Evolutionary conservation across 2,888 invertebrate species (phyloP).

Genomic region (Axea sp.): DNA sequence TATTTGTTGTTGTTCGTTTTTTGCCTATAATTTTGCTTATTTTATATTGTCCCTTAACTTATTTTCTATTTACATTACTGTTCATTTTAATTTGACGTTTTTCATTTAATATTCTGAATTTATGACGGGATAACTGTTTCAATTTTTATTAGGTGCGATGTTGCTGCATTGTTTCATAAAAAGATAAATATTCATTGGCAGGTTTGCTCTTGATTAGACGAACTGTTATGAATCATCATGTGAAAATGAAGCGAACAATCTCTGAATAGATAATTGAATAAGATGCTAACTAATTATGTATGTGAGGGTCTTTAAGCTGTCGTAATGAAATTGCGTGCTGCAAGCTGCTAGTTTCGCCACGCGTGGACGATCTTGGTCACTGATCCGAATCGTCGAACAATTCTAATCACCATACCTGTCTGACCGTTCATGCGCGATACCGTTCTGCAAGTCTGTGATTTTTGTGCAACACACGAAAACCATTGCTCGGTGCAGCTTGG

Average conservation of each 20-base stretch:
- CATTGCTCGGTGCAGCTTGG: slow-evolving; percentile 3
- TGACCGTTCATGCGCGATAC: slow-evolving; percentile 63
- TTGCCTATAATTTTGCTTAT: too few relatives aligned
- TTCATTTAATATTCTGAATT: too few relatives aligned
- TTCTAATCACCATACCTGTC: slow-evolving; percentile 64
- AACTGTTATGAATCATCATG: slow-evolving; percentile 52
- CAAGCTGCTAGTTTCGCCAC: slow-evolving; percentile 70
- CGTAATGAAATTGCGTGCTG: slow-evolving; percentile 71
- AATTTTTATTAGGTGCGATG: slow-evolving; percentile 51
- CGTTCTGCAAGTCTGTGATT: slow-evolving; percentile 58
- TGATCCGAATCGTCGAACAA: slow-evolving; percentile 72
- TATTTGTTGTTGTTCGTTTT: too few relatives aligned
- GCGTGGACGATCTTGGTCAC: slow-evolving; percentile 72
- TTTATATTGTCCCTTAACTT: too few relatives aligned
- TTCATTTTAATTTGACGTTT: too few relatives aligned
- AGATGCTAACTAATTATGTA: slow-evolving; percentile 55
- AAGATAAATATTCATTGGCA: slow-evolving; percentile 49
- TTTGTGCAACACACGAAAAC: slow-evolving; percentile 41
- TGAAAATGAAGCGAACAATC: slow-evolving; percentile 53
- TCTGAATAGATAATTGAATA: slow-evolving; percentile 51
- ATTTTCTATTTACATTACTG: too few relatives aligned
- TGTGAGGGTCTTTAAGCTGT: slow-evolving; percentile 63
- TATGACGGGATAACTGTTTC: slow-evolving; percentile 22
- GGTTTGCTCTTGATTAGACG: slow-evolving; percentile 24
- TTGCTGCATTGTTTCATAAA: slow-evolving; percentile 11